phyloP scores from a whole-genome alignment of 2,888 invertebrate genomes.

The Sesia bembeciformis region DNA sequence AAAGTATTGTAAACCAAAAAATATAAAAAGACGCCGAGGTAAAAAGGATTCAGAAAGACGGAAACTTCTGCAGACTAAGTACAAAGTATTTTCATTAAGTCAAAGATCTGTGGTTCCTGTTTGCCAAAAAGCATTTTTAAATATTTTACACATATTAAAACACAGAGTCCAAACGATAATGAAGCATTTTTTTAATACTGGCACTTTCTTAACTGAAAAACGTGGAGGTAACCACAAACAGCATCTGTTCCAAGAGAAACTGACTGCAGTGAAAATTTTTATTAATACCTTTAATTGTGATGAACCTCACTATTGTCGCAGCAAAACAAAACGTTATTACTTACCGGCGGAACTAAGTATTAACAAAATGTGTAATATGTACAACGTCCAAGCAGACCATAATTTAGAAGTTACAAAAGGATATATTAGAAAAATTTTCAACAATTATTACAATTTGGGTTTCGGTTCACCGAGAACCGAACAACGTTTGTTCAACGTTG shows the following conservation, averaged over 20 bases:
- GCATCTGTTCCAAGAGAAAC: too few species aligned
- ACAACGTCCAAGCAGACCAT: not conserved
- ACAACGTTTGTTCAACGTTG: too few species aligned
- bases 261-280: not conserved
- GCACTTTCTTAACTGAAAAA: too few species aligned
- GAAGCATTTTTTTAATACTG: too few species aligned
- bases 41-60: not conserved
- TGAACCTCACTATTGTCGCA: not conserved
- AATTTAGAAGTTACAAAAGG: not conserved
- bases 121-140: not conserved
- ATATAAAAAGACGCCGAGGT: not conserved
- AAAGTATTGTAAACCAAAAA: not conserved
- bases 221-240: too few species aligned
- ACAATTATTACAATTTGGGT: slow-evolving; percentile 14
- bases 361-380: not conserved
- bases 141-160: too few species aligned
- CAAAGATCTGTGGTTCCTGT: not conserved
- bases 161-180: too few species aligned
- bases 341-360: not conserved
- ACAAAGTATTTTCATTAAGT: not conserved
- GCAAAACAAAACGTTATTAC: not conserved
- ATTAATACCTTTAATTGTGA: not conserved
- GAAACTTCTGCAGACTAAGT: not conserved
- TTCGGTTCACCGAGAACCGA: slow-evolving; percentile 16
- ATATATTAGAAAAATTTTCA: slow-evolving; percentile 16